A percentile compares a stretch with the other conserved stretches of the same genome.
Evolutionary conservation across 2,113 vertebrate species (phyloP).

Genomic region (Thunnus thynnus): DNA sequence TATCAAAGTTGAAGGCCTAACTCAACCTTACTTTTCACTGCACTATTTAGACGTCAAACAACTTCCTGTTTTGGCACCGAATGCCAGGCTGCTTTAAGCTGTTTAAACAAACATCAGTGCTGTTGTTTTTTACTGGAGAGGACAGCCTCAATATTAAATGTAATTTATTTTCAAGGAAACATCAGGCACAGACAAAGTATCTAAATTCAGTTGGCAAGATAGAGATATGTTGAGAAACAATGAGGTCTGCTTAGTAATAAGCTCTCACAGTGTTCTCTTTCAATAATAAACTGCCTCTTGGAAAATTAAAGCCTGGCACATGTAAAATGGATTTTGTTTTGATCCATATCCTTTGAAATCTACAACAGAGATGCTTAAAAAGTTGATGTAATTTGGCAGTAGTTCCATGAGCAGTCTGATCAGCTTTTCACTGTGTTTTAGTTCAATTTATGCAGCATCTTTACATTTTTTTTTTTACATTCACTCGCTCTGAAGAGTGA

Average conservation of each 20-base stretch:
- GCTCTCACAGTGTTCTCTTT: slow-evolving; percentile 34
- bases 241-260: slow-evolving; percentile 43
- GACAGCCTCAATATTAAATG: slow-evolving; percentile 17
- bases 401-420: slow-evolving; percentile 15
- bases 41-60: not conserved
- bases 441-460: not conserved
- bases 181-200: slow-evolving; percentile 25
- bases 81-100: not conserved
- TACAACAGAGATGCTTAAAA: slow-evolving; percentile 50
- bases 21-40: not conserved
- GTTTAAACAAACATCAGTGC: slow-evolving; percentile 9
- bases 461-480: not conserved
- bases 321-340: slow-evolving; percentile 56
- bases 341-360: slow-evolving; percentile 41
- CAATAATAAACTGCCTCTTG: slow-evolving; percentile 51
- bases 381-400: slow-evolving; percentile 27
- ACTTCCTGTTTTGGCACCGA: slow-evolving; percentile 8
- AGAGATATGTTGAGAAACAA: slow-evolving; percentile 44
- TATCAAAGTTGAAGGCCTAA: not conserved
- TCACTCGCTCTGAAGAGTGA: not conserved
- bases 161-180: slow-evolving; percentile 46
- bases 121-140: not conserved
- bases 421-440: not conserved
- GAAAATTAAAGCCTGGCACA: slow-evolving; percentile 58
- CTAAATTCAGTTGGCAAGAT: slow-evolving; percentile 41